Evolutionary conservation across 2,113 vertebrate genomes (phyloP).

Genomic region (Genyomyrus donnyi): DNA sequence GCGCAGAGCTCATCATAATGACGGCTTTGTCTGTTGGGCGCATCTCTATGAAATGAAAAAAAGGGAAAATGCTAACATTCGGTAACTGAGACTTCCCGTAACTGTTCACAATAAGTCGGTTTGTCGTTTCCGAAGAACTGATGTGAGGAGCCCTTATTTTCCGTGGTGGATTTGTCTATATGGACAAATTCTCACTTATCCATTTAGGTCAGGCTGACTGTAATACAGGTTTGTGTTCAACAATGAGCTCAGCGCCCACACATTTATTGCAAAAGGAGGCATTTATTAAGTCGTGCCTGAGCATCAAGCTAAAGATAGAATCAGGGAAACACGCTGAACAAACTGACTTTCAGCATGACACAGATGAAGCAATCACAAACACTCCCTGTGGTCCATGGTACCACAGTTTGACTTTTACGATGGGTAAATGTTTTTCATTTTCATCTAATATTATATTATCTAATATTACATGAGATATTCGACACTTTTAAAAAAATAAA

Average conservation of each 20-base stretch:
- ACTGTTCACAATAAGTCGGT: neutral
- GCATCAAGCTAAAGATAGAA: neutral
- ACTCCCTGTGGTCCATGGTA: no score
- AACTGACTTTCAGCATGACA: neutral
- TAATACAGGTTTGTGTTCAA: neutral
- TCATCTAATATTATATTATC: no score
- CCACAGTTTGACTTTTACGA: no score
- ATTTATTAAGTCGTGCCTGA: neutral
- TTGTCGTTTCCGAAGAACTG: neutral
- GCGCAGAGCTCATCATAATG: neutral
- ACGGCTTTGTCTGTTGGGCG: neutral
- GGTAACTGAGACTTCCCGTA: neutral
- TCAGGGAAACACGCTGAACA: neutral
- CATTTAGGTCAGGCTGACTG: neutral
- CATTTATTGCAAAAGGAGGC: neutral
- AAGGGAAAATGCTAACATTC: neutral
- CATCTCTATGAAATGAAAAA: neutral
- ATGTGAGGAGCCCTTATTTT: neutral
- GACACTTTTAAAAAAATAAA: no score
- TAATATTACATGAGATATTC: no score
- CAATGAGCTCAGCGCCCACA: neutral
- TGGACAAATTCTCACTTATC: neutral
- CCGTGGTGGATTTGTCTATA: neutral
- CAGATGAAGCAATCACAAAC: neutral
- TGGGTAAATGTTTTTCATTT: no score